These are phyloP conservation scores for Ostrea denselamellosa DNA, from an alignment of 1,140 invertebrate genomes.

Conservation along the genomic window DNA sequence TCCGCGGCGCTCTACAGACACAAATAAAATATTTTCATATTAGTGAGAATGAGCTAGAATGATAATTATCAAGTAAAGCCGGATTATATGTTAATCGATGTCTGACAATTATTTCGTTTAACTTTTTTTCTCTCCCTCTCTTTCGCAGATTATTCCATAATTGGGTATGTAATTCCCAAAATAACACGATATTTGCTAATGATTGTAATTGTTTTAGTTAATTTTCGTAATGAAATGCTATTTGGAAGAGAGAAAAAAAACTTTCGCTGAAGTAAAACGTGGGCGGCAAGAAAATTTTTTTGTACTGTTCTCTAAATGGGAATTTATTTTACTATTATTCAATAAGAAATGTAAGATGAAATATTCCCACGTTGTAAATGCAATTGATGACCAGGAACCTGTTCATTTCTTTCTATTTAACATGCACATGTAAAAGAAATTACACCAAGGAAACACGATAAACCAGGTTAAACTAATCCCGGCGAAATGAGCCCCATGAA, in stretches of 20 bases:
- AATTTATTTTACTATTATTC: not conserved
- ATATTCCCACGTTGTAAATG: not conserved
- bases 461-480: slow-evolving; percentile 21
- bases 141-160: not conserved
- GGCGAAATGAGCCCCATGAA: slow-evolving; percentile 8
- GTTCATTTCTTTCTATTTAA: slow-evolving; percentile 35
- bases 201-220: not conserved
- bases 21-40: slow-evolving; percentile 27
- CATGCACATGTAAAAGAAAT: slow-evolving; percentile 17
- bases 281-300: not conserved
- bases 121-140: not conserved
- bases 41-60: slow-evolving; percentile 1
- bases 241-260: not conserved
- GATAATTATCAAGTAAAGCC: slow-evolving; percentile 1
- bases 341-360: not conserved
- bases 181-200: not conserved
- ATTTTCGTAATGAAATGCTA: not conserved
- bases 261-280: not conserved
- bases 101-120: not conserved
- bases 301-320: not conserved
- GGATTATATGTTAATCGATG: slow-evolving; percentile 14
- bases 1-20: slow-evolving; percentile 5
- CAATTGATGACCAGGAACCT: slow-evolving; percentile 23
- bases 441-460: slow-evolving; percentile 3
- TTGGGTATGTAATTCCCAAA: not conserved